Evolutionary conservation across 2,797 vertebrate genomes (phyloP), one percentile per base, ranked within the genome.

Genomic region (Chelonia mydas): DNA sequence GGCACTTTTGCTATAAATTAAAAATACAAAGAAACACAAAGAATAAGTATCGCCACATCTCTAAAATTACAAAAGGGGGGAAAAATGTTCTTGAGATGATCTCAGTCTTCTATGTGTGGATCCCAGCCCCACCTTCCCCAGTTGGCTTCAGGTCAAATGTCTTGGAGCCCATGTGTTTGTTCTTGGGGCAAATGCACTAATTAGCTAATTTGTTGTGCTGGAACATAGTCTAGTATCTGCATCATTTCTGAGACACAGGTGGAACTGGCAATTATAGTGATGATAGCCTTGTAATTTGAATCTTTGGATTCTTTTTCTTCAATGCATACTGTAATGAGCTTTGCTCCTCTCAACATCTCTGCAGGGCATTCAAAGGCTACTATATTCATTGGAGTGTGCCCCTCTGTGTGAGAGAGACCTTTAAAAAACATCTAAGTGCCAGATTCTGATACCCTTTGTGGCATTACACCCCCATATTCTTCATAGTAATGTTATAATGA

Each of bases 391-490:
- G 91, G 95, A 96, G 65, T 90, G 80, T 96, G 91, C 84, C 92
- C 92, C 94, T 90, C 11, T 83, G 54, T 2, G 0, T 90, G 89
- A 96, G 95, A 61, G 94, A 87, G 89, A 94, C 88, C 76, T 41
- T 95, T 96, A 97, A 97, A 97, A 86, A 92, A 68, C 55, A 93
- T 90, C 89, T 88, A 51, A 92, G 88, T 91, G 92, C 50, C 33
- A 80, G 89, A 47, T 94, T 92, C 77, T 25, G 21, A 54, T 54
- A 25, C 54, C 3, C 23, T 25, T 25, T 54, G 23, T 54, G 54
- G 19, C 54, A 54, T 54, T 54, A 54, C 54, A 54, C 8, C 23
- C 54, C 23, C 21, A 23, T 54, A 54, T 54, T 25, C 54, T 54
- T 54, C 54, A 54, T 25, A 25, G 54, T 54, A 53, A 53, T 19